Conservation (phyloP, 2,113 vertebrate genomes). For the Erythrocebus patas region DNA sequence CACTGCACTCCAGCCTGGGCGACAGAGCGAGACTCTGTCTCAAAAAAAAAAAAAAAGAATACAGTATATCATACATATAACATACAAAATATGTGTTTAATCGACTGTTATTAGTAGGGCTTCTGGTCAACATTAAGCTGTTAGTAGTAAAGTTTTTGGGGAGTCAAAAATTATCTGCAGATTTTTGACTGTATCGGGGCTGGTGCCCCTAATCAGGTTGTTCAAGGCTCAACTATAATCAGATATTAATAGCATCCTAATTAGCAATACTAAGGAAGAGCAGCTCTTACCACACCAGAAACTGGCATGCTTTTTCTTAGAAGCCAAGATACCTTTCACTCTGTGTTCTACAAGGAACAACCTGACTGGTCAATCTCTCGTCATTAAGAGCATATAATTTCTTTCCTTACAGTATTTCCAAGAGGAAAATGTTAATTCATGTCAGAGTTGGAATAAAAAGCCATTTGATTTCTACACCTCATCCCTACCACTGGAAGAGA, state of each 20-base stretch:
- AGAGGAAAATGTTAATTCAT: background rate
- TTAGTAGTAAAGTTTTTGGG: background rate
- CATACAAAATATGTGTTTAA: background rate
- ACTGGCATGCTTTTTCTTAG: constrained; percentile 93
- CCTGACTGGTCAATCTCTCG: constrained; percentile 91
- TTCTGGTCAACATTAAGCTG: background rate
- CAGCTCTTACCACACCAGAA: constrained; percentile 87
- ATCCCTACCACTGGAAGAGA: background rate
- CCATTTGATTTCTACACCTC: background rate
- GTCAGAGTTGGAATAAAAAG: background rate
- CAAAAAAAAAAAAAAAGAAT: background rate
- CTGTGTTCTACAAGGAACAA: constrained; percentile 93
- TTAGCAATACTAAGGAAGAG: background rate
- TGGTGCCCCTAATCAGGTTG: too few relatives aligned
- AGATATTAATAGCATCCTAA: background rate
- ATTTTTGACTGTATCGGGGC: background rate
- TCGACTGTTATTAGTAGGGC: background rate
- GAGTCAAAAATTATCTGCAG: background rate
- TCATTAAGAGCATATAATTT: constrained; percentile 92
- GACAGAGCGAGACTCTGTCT: too few relatives aligned
- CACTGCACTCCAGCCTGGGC: too few relatives aligned
- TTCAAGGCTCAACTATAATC: background rate
- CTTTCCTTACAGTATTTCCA: constrained; percentile 84
- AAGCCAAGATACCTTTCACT: constrained; percentile 93
- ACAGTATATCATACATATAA: background rate